Evolutionary conservation across 2,797 vertebrate genomes (phyloP).

Genomic region (Sebastes reedi): DNA sequence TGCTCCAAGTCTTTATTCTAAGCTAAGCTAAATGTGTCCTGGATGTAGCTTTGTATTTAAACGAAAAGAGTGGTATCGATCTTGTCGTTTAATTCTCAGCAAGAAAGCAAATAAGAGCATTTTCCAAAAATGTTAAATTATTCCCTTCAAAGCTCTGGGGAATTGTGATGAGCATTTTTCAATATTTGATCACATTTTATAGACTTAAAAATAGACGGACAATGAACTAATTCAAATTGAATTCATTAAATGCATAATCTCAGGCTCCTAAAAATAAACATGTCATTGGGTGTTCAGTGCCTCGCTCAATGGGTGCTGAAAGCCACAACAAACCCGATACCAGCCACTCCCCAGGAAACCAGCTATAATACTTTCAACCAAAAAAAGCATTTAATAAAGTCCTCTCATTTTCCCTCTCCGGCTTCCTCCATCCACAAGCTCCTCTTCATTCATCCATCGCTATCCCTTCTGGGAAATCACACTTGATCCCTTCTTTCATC

Average conservation of each 20-base stretch:
- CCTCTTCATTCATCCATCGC: slow-evolving; percentile 45
- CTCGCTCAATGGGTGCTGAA: not conserved
- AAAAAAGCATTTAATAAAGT: slow-evolving; percentile 63
- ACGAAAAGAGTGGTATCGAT: not conserved
- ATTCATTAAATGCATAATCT: not conserved
- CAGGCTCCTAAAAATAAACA: not conserved
- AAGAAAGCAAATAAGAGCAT: not conserved
- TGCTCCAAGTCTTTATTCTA: no score
- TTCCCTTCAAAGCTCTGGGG: not conserved
- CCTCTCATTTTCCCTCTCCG: slow-evolving; percentile 38
- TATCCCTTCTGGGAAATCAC: slow-evolving; percentile 70
- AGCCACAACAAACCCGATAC: not conserved
- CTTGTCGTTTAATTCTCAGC: not conserved
- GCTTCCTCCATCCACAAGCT: slow-evolving; percentile 43
- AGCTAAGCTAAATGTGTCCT: no score
- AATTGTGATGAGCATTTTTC: not conserved
- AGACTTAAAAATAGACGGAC: not conserved
- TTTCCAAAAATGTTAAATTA: not conserved
- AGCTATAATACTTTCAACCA: slow-evolving; percentile 21
- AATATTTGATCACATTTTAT: not conserved
- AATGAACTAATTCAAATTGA: not conserved
- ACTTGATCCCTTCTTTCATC: slow-evolving; percentile 61
- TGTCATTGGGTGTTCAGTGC: not conserved
- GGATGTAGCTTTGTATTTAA: not conserved
- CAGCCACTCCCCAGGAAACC: not conserved